Conservation (phyloP, 2,797 vertebrate genomes). For the Notolabrus celidotus region DNA sequence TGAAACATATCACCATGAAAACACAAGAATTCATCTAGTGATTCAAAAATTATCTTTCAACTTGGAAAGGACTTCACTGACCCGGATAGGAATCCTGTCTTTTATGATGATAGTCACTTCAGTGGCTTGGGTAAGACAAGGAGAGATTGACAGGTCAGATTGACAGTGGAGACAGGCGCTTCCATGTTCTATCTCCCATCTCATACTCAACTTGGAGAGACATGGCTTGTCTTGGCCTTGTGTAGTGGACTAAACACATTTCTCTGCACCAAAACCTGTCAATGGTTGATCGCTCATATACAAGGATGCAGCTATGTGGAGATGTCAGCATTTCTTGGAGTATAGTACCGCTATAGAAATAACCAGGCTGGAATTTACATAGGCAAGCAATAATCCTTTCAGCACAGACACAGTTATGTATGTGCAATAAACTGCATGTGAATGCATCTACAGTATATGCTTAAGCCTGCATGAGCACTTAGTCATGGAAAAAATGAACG, state of each 20-base stretch:
- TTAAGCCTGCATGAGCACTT: slow-evolving; percentile 2
- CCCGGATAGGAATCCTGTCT: slow-evolving; percentile 11
- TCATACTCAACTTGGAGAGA: slow-evolving; percentile 56
- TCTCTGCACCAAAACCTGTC: slow-evolving; percentile 62
- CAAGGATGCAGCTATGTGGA: slow-evolving; percentile 30
- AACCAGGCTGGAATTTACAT: background rate
- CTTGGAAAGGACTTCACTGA: slow-evolving; percentile 37
- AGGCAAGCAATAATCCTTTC: background rate
- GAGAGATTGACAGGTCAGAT: slow-evolving; percentile 61
- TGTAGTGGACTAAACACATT: slow-evolving; percentile 60
- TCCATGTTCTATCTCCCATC: slow-evolving; percentile 62
- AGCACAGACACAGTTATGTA: background rate
- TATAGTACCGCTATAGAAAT: slow-evolving; percentile 14
- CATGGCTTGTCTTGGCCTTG: slow-evolving; percentile 59
- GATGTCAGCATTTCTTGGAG: slow-evolving; percentile 25
- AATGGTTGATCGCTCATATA: slow-evolving; percentile 46
- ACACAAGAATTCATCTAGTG: slow-evolving; percentile 14
- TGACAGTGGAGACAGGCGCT: slow-evolving; percentile 70
- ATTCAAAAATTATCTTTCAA: slow-evolving; percentile 31
- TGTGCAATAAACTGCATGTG: background rate
- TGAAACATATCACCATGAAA: slow-evolving; percentile 33
- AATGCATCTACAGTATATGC: background rate
- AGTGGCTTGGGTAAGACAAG: slow-evolving; percentile 27
- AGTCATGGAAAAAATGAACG: background rate
- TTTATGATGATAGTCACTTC: slow-evolving; percentile 56